These are phyloP conservation scores for Heteromormyrus szaboi DNA, from an alignment of 2,797 vertebrate genomes.

Conservation along the genomic window DNA sequence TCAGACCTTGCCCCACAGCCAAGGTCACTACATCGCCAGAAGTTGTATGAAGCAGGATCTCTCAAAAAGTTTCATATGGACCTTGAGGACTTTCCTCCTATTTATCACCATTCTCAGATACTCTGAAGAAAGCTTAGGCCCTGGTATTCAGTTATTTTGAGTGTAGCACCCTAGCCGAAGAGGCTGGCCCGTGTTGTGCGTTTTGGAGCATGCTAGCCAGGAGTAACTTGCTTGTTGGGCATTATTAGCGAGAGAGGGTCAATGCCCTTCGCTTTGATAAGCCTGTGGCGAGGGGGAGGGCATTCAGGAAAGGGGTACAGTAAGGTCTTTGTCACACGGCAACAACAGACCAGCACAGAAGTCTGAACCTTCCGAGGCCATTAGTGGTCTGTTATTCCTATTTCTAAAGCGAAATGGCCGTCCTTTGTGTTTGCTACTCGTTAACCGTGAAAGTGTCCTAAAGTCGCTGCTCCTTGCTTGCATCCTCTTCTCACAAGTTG, in stretches of 20 bases:
- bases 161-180: neutral
- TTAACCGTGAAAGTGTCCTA: neutral
- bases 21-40: conserved; percentile 2
- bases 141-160: neutral
- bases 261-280: neutral
- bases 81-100: neutral
- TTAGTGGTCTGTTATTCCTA: neutral
- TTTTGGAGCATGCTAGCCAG: neutral
- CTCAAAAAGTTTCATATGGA: neutral
- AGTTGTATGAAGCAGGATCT: neutral
- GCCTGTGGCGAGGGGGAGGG: neutral
- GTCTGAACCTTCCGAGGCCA: neutral
- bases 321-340: neutral
- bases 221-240: neutral
- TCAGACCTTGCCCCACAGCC: neutral
- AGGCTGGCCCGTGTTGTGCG: neutral
- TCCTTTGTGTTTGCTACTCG: neutral
- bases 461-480: neutral
- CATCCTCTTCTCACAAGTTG: neutral
- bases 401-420: neutral
- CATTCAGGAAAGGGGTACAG: neutral
- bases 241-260: neutral
- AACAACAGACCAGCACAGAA: neutral
- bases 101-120: neutral
- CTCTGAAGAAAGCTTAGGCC: neutral